Evolutionary conservation across 2,888 invertebrate species (phyloP), one percentile per base, ranked within the genome.

Genomic region (Phyllotreta cruciferae): DNA sequence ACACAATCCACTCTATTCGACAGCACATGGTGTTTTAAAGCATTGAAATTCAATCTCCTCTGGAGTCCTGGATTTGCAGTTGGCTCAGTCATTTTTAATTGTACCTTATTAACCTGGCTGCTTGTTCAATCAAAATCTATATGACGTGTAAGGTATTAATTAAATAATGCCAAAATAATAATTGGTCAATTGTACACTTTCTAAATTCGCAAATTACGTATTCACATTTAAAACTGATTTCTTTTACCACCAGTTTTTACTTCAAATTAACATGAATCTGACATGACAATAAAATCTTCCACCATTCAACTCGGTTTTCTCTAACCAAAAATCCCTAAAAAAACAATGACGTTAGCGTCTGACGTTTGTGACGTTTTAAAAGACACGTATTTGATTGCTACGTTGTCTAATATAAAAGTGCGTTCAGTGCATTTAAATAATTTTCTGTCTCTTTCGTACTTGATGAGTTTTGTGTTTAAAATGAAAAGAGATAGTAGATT

Each of bases 1-100:
- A 90, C 90, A 47, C 93, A 90, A 76, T 94, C 93, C 57, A 96
- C 87, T 85, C 94, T 95, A 79, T 96, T 92, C 50, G 88, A 87
- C 39, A 88, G 84, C 68, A 95, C 82, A 75, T 93, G 92, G 41
- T 87, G 85, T 75, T 89, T 89, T 45, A 94, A 80, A 11, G 86
- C 86, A 0, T 85, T 85, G 39, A 78, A 66, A 70, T 80, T 79
- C 71, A 89, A 83, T 60, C 89, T 88, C 77, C 85, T 67, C 10
- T 57, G 64, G 35, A 41, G 57, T 34, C 44, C 37, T 42, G 49
- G 56, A 52, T 14, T 56, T 45, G 66, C 39, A 13, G 57, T 39
- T 11, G 57, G 13, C 34, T 58, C 58, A 66, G 60, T 60, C 65
- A 66, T 66, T 62, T 37, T 58, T 61, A 54, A 60, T 60, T 53